A percentile compares a stretch with the other conserved stretches of the same genome.
Evolutionary conservation across 2,113 vertebrate genomes (phyloP).

Genomic region (Herpailurus yagouaroundi): DNA sequence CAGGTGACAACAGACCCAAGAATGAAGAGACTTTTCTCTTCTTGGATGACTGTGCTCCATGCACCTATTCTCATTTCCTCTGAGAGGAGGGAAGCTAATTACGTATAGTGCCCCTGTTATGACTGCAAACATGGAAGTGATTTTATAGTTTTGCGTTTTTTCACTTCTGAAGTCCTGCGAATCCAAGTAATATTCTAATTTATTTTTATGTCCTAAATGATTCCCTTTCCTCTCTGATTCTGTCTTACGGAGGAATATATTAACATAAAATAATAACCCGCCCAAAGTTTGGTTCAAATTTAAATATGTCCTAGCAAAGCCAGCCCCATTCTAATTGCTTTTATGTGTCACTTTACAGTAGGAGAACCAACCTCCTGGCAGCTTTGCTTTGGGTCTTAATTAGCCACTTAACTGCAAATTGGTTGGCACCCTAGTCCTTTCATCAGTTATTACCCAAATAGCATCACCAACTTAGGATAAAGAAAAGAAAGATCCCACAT

Average conservation of each 20-base stretch:
- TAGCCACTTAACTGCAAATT: constrained; percentile 78
- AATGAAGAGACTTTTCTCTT: constrained; percentile 67
- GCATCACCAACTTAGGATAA: constrained; percentile 70
- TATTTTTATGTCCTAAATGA: constrained; percentile 72
- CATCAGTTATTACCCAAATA: constrained; percentile 77
- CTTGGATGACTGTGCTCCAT: constrained; percentile 57
- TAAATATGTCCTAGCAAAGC: constrained; percentile 74
- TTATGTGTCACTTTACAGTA: constrained; percentile 81
- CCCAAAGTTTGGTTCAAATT: constrained; percentile 79
- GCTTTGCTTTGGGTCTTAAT: constrained; percentile 75
- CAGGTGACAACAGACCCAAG: constrained; percentile 76
- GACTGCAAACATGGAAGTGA: constrained; percentile 67
- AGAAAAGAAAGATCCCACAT: constrained; percentile 76
- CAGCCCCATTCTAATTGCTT: constrained; percentile 77
- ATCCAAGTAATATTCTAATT: constrained; percentile 65
- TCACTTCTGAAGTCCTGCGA: constrained; percentile 53
- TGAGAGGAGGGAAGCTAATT: constrained; percentile 64
- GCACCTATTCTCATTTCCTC: constrained; percentile 37
- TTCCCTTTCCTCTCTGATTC: constrained; percentile 61
- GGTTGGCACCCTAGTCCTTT: constrained; percentile 45
- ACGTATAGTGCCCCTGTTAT: constrained; percentile 10
- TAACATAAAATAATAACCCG: constrained; percentile 80
- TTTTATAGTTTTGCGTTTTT: constrained; percentile 68
- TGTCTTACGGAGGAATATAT: constrained; percentile 72
- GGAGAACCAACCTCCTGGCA: constrained; percentile 76